Evolutionary conservation across 2,888 invertebrate species (phyloP).

Genomic region (Xestobium rufovillosum): DNA sequence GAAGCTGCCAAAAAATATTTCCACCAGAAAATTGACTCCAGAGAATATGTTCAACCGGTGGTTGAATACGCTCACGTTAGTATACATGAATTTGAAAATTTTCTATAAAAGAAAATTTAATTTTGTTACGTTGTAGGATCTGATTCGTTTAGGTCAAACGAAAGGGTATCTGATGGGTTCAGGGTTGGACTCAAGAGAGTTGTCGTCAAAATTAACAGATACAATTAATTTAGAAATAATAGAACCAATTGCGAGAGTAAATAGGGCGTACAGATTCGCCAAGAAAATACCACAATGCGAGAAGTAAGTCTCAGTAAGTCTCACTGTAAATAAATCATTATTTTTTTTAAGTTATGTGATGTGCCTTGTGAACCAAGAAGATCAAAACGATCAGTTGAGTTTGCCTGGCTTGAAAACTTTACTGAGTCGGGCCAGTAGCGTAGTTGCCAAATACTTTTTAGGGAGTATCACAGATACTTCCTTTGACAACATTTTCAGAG

Average conservation of each 20-base stretch:
- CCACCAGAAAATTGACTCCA: constrained; percentile 62
- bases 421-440: constrained; percentile 66
- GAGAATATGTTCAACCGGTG: constrained; percentile 68
- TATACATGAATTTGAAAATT: constrained; percentile 9
- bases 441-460: constrained; percentile 69
- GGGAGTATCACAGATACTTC: constrained; percentile 66
- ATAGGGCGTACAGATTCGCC: constrained; percentile 71
- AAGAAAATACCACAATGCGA: constrained; percentile 64
- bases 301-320: constrained; percentile 38
- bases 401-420: constrained; percentile 63
- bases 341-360: constrained; percentile 53
- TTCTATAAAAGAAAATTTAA: constrained; percentile 5
- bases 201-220: constrained; percentile 70
- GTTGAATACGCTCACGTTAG: constrained; percentile 60
- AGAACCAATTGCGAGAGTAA: constrained; percentile 73
- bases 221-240: constrained; percentile 76
- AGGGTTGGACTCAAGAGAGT: constrained; percentile 58
- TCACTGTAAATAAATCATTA: neutral
- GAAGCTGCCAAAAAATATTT: constrained; percentile 62
- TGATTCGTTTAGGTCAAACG: constrained; percentile 61
- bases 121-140: constrained; percentile 49
- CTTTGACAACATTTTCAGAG: constrained; percentile 72
- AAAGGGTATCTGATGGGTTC: constrained; percentile 57
- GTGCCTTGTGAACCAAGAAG: constrained; percentile 66
- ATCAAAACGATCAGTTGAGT: constrained; percentile 47